Evolutionary conservation across 2,113 vertebrate genomes (phyloP).

Genomic region (Pelvicachromis taeniatus): DNA sequence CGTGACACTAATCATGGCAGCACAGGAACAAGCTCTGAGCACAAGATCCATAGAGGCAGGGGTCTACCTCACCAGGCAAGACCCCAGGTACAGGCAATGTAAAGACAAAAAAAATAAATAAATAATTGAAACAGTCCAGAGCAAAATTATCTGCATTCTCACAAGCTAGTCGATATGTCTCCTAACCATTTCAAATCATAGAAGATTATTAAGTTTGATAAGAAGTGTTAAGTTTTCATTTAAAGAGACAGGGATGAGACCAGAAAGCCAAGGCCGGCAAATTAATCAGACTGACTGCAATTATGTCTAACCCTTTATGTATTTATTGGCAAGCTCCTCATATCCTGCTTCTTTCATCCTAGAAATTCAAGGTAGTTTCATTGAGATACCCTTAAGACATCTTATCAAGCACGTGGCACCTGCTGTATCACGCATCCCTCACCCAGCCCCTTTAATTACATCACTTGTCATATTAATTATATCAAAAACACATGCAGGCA

Average conservation of each 20-base stretch:
- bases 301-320: not conserved
- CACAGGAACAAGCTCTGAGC: not conserved
- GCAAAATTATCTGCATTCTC: not conserved
- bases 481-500: constrained; percentile 17
- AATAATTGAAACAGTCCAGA: not conserved
- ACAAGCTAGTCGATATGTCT: not conserved
- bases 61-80: not conserved
- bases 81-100: not conserved
- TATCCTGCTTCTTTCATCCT: not conserved
- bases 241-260: not conserved
- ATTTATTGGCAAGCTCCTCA: not conserved
- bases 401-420: not conserved
- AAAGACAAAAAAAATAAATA: too few relatives aligned
- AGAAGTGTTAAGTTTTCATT: not conserved
- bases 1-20: not conserved
- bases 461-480: constrained; percentile 46
- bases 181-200: not conserved
- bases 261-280: not conserved
- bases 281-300: not conserved
- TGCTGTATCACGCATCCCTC: not conserved
- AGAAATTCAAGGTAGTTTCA: not conserved
- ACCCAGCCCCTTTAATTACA: constrained; percentile 12
- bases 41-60: not conserved
- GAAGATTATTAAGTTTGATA: not conserved
- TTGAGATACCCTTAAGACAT: not conserved